Conservation (phyloP, 2,113 vertebrate genomes). For the Ellobius talpinus region DNA sequence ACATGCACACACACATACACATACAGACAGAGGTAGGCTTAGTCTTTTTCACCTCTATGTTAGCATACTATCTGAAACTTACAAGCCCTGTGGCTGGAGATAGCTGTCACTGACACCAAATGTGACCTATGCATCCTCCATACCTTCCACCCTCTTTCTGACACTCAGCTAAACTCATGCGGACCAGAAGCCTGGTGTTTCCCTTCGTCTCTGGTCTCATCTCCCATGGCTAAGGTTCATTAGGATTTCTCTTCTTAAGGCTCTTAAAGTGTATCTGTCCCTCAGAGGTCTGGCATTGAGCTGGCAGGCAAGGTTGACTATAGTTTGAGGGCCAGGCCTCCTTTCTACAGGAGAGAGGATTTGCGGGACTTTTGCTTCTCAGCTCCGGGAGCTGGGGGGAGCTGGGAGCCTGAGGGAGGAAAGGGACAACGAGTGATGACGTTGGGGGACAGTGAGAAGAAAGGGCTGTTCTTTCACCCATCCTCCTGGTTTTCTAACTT, state of each 20-base stretch:
- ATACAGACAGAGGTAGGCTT: too few relatives aligned
- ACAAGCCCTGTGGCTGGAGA: neutral
- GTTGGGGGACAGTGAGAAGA: neutral
- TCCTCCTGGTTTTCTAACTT: neutral
- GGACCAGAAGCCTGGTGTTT: neutral
- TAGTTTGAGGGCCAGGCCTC: neutral
- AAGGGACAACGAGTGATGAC: neutral
- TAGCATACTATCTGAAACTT: neutral
- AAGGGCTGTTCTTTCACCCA: neutral
- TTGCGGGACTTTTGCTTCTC: neutral
- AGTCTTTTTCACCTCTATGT: neutral
- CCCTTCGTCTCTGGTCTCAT: neutral
- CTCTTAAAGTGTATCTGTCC: too few relatives aligned
- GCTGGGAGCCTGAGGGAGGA: neutral
- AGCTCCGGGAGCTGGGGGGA: neutral
- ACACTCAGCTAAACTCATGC: neutral
- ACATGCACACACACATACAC: neutral
- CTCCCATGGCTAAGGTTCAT: neutral
- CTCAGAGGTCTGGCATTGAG: neutral
- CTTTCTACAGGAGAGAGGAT: neutral
- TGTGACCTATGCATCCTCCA: neutral
- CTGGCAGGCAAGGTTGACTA: neutral
- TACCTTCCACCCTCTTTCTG: neutral
- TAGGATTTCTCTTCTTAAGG: neutral
- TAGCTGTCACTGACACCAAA: neutral